A percentile compares a stretch with the other conserved stretches of the same genome.
Evolutionary conservation across 2,113 vertebrate species (phyloP).

Genomic region (Megaptera novaeangliae): DNA sequence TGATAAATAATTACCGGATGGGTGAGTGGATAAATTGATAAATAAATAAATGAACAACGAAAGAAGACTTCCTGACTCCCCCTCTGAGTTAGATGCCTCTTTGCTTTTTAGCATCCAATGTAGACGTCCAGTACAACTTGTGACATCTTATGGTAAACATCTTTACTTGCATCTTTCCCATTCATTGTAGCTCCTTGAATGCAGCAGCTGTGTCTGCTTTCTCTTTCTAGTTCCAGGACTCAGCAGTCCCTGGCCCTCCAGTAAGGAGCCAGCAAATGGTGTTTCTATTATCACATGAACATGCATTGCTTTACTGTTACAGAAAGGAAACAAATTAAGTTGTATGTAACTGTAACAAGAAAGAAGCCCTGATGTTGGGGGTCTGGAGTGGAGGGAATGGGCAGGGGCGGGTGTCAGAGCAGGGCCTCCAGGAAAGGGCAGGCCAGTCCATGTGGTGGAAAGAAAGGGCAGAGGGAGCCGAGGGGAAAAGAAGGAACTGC

Average conservation of each 20-base stretch:
- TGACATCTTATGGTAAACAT: fast-evolving
- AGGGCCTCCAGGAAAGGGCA: neutral
- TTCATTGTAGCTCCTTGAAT: neutral
- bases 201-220: fast-evolving
- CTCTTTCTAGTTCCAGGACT: neutral
- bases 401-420: neutral
- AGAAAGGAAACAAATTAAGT: neutral
- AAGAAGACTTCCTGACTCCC: too few relatives aligned
- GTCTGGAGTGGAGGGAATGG: fast-evolving
- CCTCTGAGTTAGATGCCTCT: neutral
- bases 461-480: fast-evolving
- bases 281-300: neutral
- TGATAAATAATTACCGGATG: neutral
- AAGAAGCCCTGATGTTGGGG: too few relatives aligned
- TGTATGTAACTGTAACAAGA: neutral
- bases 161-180: too few relatives aligned
- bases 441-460: fast-evolving
- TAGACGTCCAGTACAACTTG: fast-evolving
- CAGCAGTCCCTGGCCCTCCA: neutral
- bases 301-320: fast-evolving
- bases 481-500: fast-evolving
- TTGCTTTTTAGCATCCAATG: neutral
- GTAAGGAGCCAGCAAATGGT: fast-evolving
- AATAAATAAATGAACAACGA: neutral
- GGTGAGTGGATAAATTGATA: neutral